phyloP scores from a whole-genome alignment of 2,113 vertebrate species.

The Oostethus manadensis region DNA sequence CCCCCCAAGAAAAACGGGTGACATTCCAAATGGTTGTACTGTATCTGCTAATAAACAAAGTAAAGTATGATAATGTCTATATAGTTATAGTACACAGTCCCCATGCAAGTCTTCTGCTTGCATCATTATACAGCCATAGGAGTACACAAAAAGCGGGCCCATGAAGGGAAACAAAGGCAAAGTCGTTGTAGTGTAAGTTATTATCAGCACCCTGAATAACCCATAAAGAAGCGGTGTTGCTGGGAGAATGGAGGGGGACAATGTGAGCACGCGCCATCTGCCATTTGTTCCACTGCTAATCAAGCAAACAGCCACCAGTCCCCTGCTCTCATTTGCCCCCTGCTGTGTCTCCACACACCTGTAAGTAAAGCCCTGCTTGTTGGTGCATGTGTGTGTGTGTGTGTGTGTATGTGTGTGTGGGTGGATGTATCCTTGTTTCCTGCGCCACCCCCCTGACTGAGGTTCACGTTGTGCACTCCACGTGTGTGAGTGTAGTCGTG shows the following conservation, averaged over 20 bases:
- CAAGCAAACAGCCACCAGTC: conserved; percentile 62
- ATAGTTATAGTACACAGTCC: too few relatives aligned
- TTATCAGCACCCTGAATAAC: conserved; percentile 36
- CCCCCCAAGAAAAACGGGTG: too few relatives aligned
- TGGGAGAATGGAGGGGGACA: conserved; percentile 49
- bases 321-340: conserved; percentile 62
- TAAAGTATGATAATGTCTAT: too few relatives aligned
- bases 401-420: conserved; percentile 24
- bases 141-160: too few relatives aligned
- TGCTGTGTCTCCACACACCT: conserved; percentile 55
- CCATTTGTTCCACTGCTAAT: conserved; percentile 64
- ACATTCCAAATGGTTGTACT: too few relatives aligned
- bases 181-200: conserved; percentile 5
- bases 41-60: too few relatives aligned
- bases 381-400: conserved; percentile 17
- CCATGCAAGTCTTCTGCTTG: too few relatives aligned
- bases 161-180: too few relatives aligned
- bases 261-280: conserved; percentile 48
- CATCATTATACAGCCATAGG: too few relatives aligned
- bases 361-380: conserved; percentile 53
- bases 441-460: conserved; percentile 40
- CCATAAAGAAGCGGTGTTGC: conserved; percentile 35
- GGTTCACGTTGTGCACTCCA: conserved; percentile 23
- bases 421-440: conserved; percentile 64
- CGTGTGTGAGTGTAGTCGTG: conserved; percentile 7